phyloP scores from a whole-genome alignment of 2,888 invertebrate species.

The Troides oblongomaculatus region DNA sequence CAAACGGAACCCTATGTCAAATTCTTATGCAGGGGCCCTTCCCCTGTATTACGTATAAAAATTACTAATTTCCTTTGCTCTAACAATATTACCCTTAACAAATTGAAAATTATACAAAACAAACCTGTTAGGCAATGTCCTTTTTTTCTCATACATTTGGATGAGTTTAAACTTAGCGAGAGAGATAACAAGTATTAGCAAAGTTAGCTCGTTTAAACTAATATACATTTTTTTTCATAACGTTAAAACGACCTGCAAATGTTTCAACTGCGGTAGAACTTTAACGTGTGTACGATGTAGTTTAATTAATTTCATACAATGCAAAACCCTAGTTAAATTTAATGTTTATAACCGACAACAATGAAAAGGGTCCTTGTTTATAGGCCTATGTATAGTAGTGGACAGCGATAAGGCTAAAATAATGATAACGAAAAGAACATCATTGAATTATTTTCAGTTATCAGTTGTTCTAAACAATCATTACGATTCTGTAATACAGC shows the following conservation, averaged over 20 bases:
- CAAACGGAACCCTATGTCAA: conserved; percentile 3
- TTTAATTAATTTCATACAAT: neutral
- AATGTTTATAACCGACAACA: neutral
- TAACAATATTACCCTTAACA: neutral
- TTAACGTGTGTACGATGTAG: no score
- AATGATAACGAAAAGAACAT: neutral
- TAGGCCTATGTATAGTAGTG: no score
- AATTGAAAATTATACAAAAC: conserved; percentile 4
- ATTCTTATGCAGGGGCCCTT: conserved; percentile 1
- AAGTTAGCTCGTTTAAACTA: neutral
- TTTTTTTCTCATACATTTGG: neutral
- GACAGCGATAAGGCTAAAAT: no score
- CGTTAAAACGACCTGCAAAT: neutral
- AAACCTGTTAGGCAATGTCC: neutral
- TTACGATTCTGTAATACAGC: neutral
- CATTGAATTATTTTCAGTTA: neutral
- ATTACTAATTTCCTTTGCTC: conserved; percentile 12
- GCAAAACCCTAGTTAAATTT: neutral
- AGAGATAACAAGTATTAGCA: neutral
- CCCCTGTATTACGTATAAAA: conserved; percentile 8
- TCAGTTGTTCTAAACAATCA: neutral
- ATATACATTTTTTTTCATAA: neutral
- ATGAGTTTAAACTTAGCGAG: neutral
- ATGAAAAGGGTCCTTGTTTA: no score
- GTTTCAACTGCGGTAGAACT: neutral